Conservation (phyloP, 2,113 vertebrate genomes). For the Passer domesticus region DNA sequence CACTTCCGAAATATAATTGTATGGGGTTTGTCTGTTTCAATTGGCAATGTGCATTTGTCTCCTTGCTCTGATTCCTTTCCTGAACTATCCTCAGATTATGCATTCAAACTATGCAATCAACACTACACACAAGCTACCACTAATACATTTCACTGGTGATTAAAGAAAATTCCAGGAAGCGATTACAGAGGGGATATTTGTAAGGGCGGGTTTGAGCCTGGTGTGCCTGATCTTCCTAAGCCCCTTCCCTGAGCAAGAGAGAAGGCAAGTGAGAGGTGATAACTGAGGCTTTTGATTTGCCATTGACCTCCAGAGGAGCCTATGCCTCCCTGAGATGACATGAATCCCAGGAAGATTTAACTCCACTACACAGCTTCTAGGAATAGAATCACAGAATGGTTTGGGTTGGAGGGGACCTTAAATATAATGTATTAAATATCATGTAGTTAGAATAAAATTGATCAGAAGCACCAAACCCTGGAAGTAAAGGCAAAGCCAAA, state of each 20-base stretch:
- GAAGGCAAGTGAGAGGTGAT: not conserved
- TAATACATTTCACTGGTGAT: slow-evolving; percentile 41
- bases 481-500: not conserved
- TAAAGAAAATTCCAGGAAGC: slow-evolving; percentile 51
- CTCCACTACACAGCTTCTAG: not conserved
- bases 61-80: not conserved
- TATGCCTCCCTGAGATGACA: not conserved
- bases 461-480: not conserved
- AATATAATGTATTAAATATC: not conserved
- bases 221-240: not conserved
- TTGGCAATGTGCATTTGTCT: not conserved
- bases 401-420: not conserved
- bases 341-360: not conserved
- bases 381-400: not conserved
- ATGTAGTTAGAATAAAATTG: not conserved
- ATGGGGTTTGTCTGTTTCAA: not conserved
- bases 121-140: slow-evolving; percentile 8
- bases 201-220: not conserved
- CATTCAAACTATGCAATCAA: slow-evolving; percentile 24
- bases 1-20: not conserved
- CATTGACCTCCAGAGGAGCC: not conserved
- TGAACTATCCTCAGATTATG: not conserved
- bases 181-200: slow-evolving; percentile 26
- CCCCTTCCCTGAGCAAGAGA: not conserved
- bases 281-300: not conserved